A percentile compares a stretch with the other conserved stretches of the same genome.
phyloP scores from a whole-genome alignment of 2,113 vertebrate species.

The Tonatia bakeri region DNA sequence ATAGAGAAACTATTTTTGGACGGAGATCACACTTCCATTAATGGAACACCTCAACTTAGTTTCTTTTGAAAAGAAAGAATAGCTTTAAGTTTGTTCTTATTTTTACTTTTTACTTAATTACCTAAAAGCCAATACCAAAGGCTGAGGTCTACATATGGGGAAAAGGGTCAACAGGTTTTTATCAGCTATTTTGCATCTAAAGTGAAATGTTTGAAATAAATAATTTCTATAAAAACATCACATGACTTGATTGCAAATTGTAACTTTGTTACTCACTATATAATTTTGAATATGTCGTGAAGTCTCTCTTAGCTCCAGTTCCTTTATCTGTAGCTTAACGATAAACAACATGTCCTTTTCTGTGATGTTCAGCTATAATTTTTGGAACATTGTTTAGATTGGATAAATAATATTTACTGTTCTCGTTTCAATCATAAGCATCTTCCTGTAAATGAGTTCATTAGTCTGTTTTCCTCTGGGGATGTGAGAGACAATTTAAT shows the following conservation, averaged over 20 bases:
- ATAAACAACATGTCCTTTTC: neutral
- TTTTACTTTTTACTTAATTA: neutral
- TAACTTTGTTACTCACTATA: neutral
- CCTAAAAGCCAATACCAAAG: slow-evolving; percentile 22
- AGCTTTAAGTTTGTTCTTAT: slow-evolving; percentile 25
- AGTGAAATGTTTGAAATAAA: slow-evolving; percentile 61
- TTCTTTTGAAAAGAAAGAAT: slow-evolving; percentile 34
- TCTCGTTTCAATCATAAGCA: neutral
- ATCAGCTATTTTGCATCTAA: slow-evolving; percentile 50
- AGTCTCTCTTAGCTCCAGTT: neutral
- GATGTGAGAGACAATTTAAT: neutral
- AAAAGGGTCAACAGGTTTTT: slow-evolving; percentile 19
- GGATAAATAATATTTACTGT: neutral
- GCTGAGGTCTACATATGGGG: neutral
- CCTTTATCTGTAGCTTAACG: neutral
- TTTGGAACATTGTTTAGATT: neutral
- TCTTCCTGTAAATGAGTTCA: neutral
- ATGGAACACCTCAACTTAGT: slow-evolving; percentile 48
- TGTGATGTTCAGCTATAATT: neutral
- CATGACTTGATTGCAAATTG: neutral
- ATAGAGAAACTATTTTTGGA: neutral
- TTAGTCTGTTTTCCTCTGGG: neutral
- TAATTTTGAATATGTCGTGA: neutral
- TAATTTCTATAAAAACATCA: slow-evolving; percentile 6
- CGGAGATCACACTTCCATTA: slow-evolving; percentile 1